Percentiles rank a stretch among this genome's conserved stretches.
Evolutionary conservation across 2,888 invertebrate genomes (phyloP).

Genomic region (Artemia sinica): DNA sequence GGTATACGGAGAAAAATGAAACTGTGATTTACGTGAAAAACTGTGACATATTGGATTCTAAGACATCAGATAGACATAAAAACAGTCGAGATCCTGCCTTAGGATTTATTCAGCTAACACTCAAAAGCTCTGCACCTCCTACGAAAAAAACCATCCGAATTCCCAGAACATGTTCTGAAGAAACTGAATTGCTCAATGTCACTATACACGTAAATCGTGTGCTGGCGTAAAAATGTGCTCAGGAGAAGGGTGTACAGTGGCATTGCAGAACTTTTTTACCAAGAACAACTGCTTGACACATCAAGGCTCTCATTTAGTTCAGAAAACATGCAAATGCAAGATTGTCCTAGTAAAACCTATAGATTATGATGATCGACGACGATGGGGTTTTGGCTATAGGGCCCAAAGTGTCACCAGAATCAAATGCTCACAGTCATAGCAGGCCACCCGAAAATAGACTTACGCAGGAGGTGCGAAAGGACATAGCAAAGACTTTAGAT

Average conservation of each 20-base stretch:
- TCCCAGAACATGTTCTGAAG: no score
- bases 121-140: no score
- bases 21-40: no score
- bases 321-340: not conserved
- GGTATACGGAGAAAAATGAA: no score
- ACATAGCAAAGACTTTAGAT: not conserved
- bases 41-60: no score
- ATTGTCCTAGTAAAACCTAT: not conserved
- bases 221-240: not conserved
- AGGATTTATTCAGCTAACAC: no score
- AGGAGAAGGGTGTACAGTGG: not conserved
- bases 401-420: not conserved
- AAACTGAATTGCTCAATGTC: no score
- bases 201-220: no score
- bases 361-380: not conserved
- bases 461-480: not conserved
- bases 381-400: not conserved
- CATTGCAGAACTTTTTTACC: not conserved
- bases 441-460: not conserved
- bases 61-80: no score
- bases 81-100: no score
- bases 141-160: no score
- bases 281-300: not conserved
- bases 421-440: not conserved
- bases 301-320: not conserved